Conservation (phyloP, 2,113 vertebrate species). For the Casuarius casuarius region DNA sequence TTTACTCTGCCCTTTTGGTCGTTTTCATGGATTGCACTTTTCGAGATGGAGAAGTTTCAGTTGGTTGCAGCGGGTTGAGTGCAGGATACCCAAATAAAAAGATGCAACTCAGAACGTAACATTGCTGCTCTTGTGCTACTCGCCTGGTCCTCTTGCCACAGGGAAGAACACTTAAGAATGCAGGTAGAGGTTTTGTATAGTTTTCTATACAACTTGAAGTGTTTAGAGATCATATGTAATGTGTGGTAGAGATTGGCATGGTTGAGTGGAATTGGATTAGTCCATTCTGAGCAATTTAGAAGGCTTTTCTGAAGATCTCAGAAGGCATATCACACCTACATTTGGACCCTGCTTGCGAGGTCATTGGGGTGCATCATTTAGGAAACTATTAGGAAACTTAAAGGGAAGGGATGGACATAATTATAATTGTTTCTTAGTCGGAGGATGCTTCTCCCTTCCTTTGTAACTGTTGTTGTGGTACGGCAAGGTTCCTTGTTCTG, state of each 20-base stretch:
- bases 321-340: neutral
- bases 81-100: neutral
- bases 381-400: neutral
- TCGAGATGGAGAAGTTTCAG: neutral
- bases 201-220: neutral
- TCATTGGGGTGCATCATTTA: neutral
- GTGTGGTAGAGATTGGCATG: neutral
- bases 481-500: neutral
- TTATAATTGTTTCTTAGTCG: neutral
- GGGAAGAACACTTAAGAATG: neutral
- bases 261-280: neutral
- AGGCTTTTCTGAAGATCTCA: neutral
- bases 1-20: neutral
- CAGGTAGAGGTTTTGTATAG: neutral
- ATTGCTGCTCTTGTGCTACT: neutral
- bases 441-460: neutral
- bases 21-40: neutral
- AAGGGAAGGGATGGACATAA: neutral
- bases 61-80: neutral
- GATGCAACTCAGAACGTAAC: neutral
- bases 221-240: neutral
- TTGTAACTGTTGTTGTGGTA: neutral
- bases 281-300: neutral
- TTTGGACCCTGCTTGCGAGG: neutral
- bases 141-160: neutral